A percentile compares a stretch with the other conserved stretches of the same genome.
Conservation (phyloP, 2,797 vertebrate genomes). For the Chelon auratus region DNA sequence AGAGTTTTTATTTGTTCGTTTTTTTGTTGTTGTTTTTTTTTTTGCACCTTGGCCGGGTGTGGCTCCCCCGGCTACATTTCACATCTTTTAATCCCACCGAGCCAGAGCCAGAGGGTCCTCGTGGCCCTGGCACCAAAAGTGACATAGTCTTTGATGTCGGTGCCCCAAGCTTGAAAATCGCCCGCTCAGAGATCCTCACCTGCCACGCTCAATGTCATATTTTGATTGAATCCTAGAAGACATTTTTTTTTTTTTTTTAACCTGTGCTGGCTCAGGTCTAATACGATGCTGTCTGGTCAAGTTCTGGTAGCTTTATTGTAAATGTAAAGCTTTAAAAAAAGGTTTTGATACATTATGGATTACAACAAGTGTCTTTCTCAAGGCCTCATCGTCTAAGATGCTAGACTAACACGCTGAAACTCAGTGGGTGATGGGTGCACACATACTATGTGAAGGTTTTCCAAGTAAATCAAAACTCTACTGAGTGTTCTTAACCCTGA, state of each 20-base stretch:
- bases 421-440: neutral
- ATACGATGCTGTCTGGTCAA: neutral
- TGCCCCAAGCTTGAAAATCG: neutral
- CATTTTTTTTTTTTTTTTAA: neutral
- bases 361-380: neutral
- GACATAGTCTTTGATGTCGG: constrained; percentile 38
- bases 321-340: neutral
- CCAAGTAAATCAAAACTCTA: constrained; percentile 2
- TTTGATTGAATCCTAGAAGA: constrained; percentile 6
- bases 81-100: constrained; percentile 47
- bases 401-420: neutral
- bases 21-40: neutral
- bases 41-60: neutral
- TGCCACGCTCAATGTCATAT: neutral
- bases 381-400: neutral
- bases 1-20: neutral
- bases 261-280: neutral
- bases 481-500: neutral
- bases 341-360: neutral
- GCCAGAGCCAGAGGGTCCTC: constrained; percentile 23
- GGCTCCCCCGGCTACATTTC: constrained; percentile 25
- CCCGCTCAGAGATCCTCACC: neutral
- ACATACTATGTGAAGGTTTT: neutral
- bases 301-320: neutral
- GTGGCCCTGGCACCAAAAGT: neutral